Base-by-base conservation (phyloP, 2,888 invertebrate species). In the Heliconius erato region DNA sequence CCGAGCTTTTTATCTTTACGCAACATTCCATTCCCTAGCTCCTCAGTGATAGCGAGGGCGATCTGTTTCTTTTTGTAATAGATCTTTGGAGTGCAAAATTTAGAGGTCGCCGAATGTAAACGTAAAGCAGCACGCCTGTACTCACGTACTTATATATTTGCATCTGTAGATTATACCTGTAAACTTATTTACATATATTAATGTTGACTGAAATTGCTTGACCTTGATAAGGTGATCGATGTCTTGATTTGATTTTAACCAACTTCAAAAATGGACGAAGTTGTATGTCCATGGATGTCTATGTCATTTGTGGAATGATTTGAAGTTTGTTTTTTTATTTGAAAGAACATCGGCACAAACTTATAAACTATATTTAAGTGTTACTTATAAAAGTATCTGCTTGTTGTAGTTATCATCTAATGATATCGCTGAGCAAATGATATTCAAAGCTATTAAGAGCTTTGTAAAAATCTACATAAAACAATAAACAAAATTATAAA, bases 1-100 rank as follows among this genome's bases (percentile, higher is more conserved):
- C 84, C 82, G 79, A 86, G 84, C 85, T 83, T 84, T 82, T 84
- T 81, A 84, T 81, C 79, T 82, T 86, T 86, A 84, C 85, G 85
- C 84, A 85, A 85, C 78, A 32, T 78, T 83, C 80, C 82, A 78
- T 79, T 85, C 82, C 83, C 77, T 81, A 79, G 83, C 76, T 78
- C 16, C 49, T 81, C 81, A 74, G 81, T 77, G 74, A 79, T 82
- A 82, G 79, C 71, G 71, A 49, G 65, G 79, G n/a, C 80, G 68
- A 72, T 68, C 67, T 76, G 72, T 76, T 63, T 67, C 74, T 63
- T 85, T 79, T 82, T 84, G 74, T 72, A 72, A 81, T 80, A 54
- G 80, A 80, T 65, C 74, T 72, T 40, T 72, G 65, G 74, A 71
- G 71, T 59, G 71, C 40, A 80, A 78, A 77, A 71, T 80, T 32